Evolutionary conservation across 2,113 vertebrate species (phyloP), one percentile per base, ranked within the genome.

Genomic region (Rana temporaria): DNA sequence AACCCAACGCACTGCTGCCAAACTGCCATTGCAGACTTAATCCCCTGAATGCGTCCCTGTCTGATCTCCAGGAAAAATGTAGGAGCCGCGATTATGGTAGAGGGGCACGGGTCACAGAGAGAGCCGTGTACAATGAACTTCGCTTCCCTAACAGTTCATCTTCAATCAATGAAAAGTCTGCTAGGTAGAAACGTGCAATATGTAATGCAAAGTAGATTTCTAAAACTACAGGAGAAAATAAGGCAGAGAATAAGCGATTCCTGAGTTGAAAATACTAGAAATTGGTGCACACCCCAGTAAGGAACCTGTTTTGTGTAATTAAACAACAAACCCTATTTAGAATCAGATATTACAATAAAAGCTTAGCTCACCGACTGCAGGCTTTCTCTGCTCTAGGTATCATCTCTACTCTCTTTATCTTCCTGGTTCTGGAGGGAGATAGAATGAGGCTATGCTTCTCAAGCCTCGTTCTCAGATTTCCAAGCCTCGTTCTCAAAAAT

Each of bases 81-180:
- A 56, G 84, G 79, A 87, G 86, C 84, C 85, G 87, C 85, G 74
- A 19, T 82, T 42, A 85, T 76, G 87, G 88, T 85, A 91, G 87
- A 65, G 84, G 78, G 73, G 82, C 85, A 77, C 76, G 84, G 73
- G 84, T 86, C 82, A 88, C 0, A 84, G 48, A 86, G 86, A 84
- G 79, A 86, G 87, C 60, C 42, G 15, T 70, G 84, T 76, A 82
- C 86, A 82, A 24, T 84, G 68, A 84, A 85, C 86, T 78, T 2
- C 4, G 85, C 86, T 84, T 90, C 87, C 59, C 85, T 89, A 87
- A 87, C 88, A 78, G 86, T 56, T 86, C 79, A 71, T 77, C 85
- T 89, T 88, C 87, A 89, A 89, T 89, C 87, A 84, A 78, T 86
- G 89, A 90, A 86, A 87, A 60, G 76, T 76, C 34, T 38, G 34